Base-by-base conservation (phyloP, 2,113 vertebrate species). In the Protomyctophum bolini region DNA sequence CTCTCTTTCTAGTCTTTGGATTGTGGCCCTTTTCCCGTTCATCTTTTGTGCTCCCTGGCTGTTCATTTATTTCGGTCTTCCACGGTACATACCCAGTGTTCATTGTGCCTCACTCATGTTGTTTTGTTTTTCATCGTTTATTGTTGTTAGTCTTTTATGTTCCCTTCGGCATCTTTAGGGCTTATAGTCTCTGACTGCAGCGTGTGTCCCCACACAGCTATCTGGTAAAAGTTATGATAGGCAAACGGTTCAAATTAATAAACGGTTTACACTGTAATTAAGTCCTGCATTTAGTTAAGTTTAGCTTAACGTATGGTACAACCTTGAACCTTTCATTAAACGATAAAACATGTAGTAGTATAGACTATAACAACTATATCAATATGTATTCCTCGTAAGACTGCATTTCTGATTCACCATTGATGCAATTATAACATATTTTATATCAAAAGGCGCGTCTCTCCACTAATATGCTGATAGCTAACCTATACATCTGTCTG, bases 1-100 rank as follows among this genome's bases (percentile, higher is more conserved):
- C 86, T 77, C 86, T 68, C 83, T 87, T 87, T 76, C 82, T 83
- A 88, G 90, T 88, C 85, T 86, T 89, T 90, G 90, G 87, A 91
- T 81, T 83, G 91, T 87, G 83, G 83, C 80, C 84, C 85, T 81
- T 74, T 81, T 77, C 62, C 33, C 5, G 33, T 87, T 90, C 70
- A 84, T 90, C 81, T 87, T 82, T 75, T 76, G 70, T 77, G 81
- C 85, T 82, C 85, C 83, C 73, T 72, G 67, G 66, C 61, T 15
- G 48, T 61, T 83, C 73, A 9, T 21, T 47, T 57, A 57, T 62
- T 33, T 82, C 81, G 83, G 77, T 82, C 82, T 85, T 80, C 73
- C 80, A 57, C 50, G 2, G 80, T 73, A 70, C 10, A 55, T 66
- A 76, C 63, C 63, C 77, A 68, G 71, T 69, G 71, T 79, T 79